Percentiles rank a stretch among this genome's conserved stretches.
Conservation (phyloP, 2,113 vertebrate species). For the Gobius niger region DNA sequence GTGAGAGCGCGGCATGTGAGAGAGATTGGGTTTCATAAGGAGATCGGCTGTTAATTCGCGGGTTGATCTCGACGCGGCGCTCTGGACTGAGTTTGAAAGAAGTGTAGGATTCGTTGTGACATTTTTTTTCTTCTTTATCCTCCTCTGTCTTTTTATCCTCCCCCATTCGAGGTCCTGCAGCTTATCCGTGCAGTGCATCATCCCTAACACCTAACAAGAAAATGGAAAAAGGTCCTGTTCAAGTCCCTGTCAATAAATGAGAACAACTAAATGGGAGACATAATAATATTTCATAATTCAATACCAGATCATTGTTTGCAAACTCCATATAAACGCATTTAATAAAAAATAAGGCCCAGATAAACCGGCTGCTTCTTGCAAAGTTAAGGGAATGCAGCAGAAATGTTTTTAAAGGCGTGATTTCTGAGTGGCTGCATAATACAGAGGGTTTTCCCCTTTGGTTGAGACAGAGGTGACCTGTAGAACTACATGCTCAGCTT, state of each 20-base stretch:
- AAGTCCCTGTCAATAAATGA: neutral
- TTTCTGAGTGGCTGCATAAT: no score
- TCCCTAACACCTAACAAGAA: conserved; percentile 21
- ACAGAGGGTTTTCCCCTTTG: no score
- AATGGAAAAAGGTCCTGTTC: conserved; percentile 15
- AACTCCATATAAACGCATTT: no score
- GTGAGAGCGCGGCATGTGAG: conserved; percentile 52
- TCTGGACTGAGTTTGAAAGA: conserved; percentile 51
- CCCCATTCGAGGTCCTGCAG: conserved; percentile 30
- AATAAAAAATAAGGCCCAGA: no score
- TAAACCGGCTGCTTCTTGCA: no score
- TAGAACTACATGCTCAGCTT: neutral
- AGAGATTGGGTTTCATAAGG: conserved; percentile 69
- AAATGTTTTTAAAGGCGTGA: no score
- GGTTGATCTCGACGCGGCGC: conserved; percentile 56
- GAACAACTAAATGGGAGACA: neutral
- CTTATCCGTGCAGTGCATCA: conserved; percentile 44
- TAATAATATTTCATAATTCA: no score
- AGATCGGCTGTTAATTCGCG: conserved; percentile 58
- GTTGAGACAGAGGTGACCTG: no score
- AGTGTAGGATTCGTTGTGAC: conserved; percentile 45
- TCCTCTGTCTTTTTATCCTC: conserved; percentile 14
- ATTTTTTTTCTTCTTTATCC: conserved; percentile 38
- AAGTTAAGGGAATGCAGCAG: no score
- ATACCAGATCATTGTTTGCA: no score